Conservation (phyloP, 2,113 vertebrate species). For the Pelodiscus sinensis region DNA sequence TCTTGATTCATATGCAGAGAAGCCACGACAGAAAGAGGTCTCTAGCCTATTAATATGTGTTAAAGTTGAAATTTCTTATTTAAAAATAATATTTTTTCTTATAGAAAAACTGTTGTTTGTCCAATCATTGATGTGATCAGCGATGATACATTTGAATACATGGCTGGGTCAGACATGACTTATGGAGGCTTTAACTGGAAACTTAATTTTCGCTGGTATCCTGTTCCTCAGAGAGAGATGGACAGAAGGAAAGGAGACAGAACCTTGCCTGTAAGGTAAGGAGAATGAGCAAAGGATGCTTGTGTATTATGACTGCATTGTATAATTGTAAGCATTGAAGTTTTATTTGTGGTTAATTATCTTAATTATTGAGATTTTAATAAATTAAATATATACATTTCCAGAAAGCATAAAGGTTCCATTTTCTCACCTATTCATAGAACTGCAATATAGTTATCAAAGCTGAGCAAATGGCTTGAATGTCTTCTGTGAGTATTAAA, state of each 20-base stretch:
- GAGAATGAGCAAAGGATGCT: not conserved
- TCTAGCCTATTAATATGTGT: not conserved
- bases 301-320: not conserved
- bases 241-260: conserved; percentile 96
- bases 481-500: accelerated
- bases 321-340: accelerated
- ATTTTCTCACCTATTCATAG: accelerated
- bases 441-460: accelerated
- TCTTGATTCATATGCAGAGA: not conserved
- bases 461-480: not conserved
- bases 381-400: accelerated
- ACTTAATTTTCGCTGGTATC: conserved; percentile 98
- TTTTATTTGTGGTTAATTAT: not conserved
- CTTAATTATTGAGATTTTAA: accelerated
- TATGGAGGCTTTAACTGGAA: conserved; percentile 99
- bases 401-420: no score
- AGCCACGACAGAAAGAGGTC: not conserved
- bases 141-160: conserved; percentile 98
- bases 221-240: conserved; percentile 97
- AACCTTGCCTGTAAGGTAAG: conserved; percentile 93
- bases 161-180: conserved; percentile 99
- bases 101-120: conserved; percentile 93
- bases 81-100: not conserved
- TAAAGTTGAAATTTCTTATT: not conserved
- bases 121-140: conserved; percentile 99